Conservation (phyloP, 2,797 vertebrate genomes). For the Hydrophis major region DNA sequence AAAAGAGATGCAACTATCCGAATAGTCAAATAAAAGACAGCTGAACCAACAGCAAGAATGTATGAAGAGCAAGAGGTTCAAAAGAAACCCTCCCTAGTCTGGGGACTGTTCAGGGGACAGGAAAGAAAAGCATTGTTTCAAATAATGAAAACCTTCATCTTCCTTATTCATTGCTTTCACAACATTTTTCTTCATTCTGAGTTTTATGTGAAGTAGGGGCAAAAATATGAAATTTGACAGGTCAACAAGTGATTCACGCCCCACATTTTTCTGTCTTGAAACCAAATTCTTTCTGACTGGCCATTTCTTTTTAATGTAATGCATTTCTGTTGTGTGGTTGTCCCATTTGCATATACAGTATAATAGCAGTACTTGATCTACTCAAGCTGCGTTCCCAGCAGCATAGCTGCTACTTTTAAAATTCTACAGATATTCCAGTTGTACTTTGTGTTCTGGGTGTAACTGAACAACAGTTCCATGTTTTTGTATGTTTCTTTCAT, state of each 20-base stretch:
- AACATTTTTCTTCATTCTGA: not conserved
- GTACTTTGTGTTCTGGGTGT: not conserved
- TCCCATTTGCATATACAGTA: not conserved
- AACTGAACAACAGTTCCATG: not conserved
- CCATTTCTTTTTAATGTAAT: not conserved
- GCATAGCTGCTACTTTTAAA: not conserved
- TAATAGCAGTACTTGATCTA: not conserved
- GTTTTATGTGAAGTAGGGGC: not conserved
- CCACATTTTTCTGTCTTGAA: not conserved
- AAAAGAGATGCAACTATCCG: not conserved
- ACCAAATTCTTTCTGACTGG: not conserved
- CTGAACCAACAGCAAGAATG: not conserved
- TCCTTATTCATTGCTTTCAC: not conserved
- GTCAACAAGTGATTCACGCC: not conserved
- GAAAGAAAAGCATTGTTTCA: not conserved
- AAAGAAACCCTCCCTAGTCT: not conserved
- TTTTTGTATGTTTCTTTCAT: not conserved
- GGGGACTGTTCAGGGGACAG: not conserved
- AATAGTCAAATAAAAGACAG: not conserved
- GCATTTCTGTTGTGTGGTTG: not conserved
- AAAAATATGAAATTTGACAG: not conserved
- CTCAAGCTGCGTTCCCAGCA: not conserved
- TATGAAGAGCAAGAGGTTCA: not conserved
- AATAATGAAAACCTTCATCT: not conserved
- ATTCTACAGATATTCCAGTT: not conserved